Percentiles rank a stretch among this genome's conserved stretches.
These are phyloP conservation scores for Xenopus laevis DNA, from an alignment of 2,113 vertebrate species.

Conservation along the genomic window DNA sequence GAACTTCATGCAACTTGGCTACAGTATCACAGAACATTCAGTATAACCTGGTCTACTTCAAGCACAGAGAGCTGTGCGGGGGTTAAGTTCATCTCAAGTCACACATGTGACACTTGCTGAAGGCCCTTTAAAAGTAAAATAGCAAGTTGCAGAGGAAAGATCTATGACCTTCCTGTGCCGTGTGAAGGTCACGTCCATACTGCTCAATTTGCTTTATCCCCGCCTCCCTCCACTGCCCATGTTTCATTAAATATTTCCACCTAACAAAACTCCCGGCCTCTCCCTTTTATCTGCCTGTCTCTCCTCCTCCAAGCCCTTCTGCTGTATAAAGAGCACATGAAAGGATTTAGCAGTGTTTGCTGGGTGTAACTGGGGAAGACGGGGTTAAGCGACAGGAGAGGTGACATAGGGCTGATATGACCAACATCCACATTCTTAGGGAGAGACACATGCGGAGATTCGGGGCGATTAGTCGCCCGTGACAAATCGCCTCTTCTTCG, in stretches of 20 bases:
- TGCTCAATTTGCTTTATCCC: background rate
- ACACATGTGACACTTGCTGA: constrained; percentile 1
- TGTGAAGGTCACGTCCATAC: constrained; percentile 8
- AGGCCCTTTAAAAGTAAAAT: constrained; percentile 4
- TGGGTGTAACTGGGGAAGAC: too few species aligned
- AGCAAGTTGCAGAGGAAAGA: background rate
- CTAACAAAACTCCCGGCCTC: background rate
- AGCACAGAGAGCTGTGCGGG: background rate
- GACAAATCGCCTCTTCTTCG: too few species aligned
- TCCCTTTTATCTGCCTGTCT: background rate
- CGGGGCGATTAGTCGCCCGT: too few species aligned
- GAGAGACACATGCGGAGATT: too few species aligned
- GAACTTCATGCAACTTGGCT: too few species aligned
- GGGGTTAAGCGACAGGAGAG: background rate
- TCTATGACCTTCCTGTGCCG: background rate
- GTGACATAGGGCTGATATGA: background rate
- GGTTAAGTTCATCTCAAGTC: constrained; percentile 13
- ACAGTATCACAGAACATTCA: too few species aligned
- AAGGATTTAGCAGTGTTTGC: background rate
- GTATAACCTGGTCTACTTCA: too few species aligned
- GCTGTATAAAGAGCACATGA: background rate
- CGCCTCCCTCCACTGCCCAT: background rate
- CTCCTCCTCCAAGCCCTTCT: background rate
- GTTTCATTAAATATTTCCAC: constrained; percentile 12
- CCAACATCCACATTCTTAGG: too few species aligned